Conservation (phyloP, 2,797 vertebrate genomes). For the Melanogrammus aeglefinus region DNA sequence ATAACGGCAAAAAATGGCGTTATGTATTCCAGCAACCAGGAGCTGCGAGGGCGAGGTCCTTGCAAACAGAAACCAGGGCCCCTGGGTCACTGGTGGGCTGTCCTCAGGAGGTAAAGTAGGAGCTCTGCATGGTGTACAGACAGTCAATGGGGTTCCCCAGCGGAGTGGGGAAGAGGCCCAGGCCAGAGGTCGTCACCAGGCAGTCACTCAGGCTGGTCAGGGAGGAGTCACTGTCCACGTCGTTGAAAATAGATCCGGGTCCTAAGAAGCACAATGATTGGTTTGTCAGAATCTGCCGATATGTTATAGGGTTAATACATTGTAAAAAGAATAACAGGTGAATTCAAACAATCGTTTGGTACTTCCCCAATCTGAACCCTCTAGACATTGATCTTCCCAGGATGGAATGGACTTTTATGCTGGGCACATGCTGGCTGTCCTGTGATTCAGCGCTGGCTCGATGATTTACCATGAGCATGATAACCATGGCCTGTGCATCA, state of each 20-base stretch:
- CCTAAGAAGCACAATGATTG: conserved; percentile 60
- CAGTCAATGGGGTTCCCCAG: conserved; percentile 89
- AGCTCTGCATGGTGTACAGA: conserved; percentile 95
- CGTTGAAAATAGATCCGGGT: conserved; percentile 87
- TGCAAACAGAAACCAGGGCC: background rate
- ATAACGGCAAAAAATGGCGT: background rate
- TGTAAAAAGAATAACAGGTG: background rate
- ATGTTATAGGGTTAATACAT: background rate
- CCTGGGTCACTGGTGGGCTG: background rate
- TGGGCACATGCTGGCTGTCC: too few relatives aligned
- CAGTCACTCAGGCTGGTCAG: conserved; percentile 93
- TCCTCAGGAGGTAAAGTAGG: conserved; percentile 91
- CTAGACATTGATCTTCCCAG: too few relatives aligned
- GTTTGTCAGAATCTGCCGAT: background rate
- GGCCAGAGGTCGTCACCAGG: conserved; percentile 82
- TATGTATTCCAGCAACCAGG: background rate
- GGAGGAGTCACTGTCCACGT: conserved; percentile 91
- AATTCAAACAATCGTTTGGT: too few relatives aligned
- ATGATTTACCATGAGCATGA: too few relatives aligned
- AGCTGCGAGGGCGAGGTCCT: background rate
- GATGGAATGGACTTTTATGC: too few relatives aligned
- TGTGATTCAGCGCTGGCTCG: too few relatives aligned
- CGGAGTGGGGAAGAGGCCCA: conserved; percentile 79
- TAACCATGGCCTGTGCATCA: too few relatives aligned
- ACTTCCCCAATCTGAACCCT: too few relatives aligned